Evolutionary conservation across 2,888 invertebrate genomes (phyloP).

Genomic region (Charanyca ferruginea): DNA sequence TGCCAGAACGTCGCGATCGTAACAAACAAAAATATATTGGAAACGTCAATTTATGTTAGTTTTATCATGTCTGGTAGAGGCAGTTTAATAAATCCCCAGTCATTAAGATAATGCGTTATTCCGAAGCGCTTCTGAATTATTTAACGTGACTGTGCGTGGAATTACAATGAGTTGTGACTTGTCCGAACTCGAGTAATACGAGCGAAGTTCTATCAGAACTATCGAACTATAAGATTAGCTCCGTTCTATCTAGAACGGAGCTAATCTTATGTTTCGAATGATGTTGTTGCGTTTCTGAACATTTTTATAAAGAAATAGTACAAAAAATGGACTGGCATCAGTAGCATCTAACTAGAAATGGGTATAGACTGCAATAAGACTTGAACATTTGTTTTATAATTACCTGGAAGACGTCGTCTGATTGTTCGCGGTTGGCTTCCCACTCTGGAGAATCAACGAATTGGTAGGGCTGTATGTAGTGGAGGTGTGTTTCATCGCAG

Average conservation of each 20-base stretch:
- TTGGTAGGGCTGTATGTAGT: conserved; percentile 95
- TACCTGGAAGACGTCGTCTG: conserved; percentile 95
- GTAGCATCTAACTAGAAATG: too few relatives aligned
- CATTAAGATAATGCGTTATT: conserved; percentile 68
- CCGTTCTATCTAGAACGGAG: too few relatives aligned
- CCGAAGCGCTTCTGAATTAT: conserved; percentile 68
- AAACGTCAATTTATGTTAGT: conserved; percentile 39
- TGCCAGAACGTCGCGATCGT: neutral
- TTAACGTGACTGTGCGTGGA: conserved; percentile 74
- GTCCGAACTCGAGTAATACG: conserved; percentile 27
- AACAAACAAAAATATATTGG: conserved; percentile 28
- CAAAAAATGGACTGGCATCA: neutral
- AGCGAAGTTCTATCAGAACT: conserved; percentile 41
- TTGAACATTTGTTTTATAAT: conserved; percentile 24
- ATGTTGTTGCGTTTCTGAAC: conserved; percentile 7
- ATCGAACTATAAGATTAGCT: too few relatives aligned
- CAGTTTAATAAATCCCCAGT: conserved; percentile 66
- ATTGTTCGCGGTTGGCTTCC: conserved; percentile 95
- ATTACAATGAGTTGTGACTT: conserved; percentile 68
- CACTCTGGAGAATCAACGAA: conserved; percentile 98
- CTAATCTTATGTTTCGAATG: conserved; percentile 34
- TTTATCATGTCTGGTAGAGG: conserved; percentile 50
- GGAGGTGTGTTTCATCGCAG: conserved; percentile 95
- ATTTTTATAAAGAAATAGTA: conserved; percentile 7
- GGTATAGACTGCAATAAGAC: neutral